These are phyloP conservation scores for Calliphora vicina DNA, from an alignment of 1,140 invertebrate species.

Conservation along the genomic window DNA sequence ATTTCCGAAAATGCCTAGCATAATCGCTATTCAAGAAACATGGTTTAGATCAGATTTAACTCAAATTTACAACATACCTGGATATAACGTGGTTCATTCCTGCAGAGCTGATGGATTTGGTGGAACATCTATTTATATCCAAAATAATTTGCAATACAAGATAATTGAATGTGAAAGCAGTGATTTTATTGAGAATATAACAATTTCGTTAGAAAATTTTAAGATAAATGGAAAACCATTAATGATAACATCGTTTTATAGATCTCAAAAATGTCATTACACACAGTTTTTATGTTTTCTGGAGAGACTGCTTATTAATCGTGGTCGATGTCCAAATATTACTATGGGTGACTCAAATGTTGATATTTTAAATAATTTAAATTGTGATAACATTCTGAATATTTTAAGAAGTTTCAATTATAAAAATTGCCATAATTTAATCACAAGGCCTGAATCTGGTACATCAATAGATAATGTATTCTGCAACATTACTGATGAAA, in stretches of 20 bases:
- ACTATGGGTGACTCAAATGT: constrained; percentile 1
- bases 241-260: neutral
- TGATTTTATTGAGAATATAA: neutral
- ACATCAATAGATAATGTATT: neutral
- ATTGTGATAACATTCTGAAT: neutral
- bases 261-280: neutral
- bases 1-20: neutral
- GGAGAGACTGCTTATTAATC: neutral
- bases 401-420: neutral
- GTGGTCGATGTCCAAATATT: neutral
- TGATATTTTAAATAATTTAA: neutral
- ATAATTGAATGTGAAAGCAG: neutral
- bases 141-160: neutral
- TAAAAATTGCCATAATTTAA: neutral
- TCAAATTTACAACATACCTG: neutral
- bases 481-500: neutral
- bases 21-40: constrained; percentile 6
- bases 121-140: neutral
- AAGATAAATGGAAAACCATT: neutral
- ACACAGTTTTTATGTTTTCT: neutral
- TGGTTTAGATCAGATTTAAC: neutral
- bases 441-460: neutral
- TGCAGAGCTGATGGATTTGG: neutral
- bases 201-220: neutral
- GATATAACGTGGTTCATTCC: neutral